Base-by-base conservation (phyloP, 1,140 invertebrate genomes). In the Aradophagus sp. region DNA sequence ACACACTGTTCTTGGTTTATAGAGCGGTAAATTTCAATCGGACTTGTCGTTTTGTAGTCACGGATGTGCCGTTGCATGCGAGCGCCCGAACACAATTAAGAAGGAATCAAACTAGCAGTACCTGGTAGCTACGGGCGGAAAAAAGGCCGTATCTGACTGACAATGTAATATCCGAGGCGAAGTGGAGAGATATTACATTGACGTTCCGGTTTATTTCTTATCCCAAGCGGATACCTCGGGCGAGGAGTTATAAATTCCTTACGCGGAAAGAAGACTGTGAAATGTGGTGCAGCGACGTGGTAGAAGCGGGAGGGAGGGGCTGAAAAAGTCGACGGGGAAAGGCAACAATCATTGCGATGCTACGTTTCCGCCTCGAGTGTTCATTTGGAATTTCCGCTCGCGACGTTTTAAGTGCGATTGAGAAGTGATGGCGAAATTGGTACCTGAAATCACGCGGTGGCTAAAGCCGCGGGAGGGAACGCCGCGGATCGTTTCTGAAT, bases 121-220 rank as follows among this genome's bases (percentile, higher is more conserved):
- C 66, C 69, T 75, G 61, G 74, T 78, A 78, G 74, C 77, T 78
- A 61, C 68, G 59, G 77, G 77, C 77, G 69, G 34, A 67, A 69
- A 66, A 70, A 71, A 26, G 29, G 16, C 58, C 47, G 45, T 61
- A 75, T 68, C 70, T 75, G 71, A 75, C 77, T 75, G 77, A 78
- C 77, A 78, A 77, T 77, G 73, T 78, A 77, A 78, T 78, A 77
- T 78, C 73, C 71, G 13, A 66, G 53, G 26, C 48, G 47, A 52
- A 67, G 58, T 42, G 58, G 66, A 67, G 59, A 76, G 74, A 63
- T 53, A 63, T 63, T 63, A 31, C 39, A 63, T 63, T 76, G 67
- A 63, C 62, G 73, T 66, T 71, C 62, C 42, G 67, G 48, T 74
- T 74, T 76, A 76, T 71, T 76, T 74, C 70, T 68, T 70, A 58